Percentiles rank a stretch among this genome's conserved stretches.
phyloP scores from a whole-genome alignment of 1,140 invertebrate species.

The Aethina tumida region DNA sequence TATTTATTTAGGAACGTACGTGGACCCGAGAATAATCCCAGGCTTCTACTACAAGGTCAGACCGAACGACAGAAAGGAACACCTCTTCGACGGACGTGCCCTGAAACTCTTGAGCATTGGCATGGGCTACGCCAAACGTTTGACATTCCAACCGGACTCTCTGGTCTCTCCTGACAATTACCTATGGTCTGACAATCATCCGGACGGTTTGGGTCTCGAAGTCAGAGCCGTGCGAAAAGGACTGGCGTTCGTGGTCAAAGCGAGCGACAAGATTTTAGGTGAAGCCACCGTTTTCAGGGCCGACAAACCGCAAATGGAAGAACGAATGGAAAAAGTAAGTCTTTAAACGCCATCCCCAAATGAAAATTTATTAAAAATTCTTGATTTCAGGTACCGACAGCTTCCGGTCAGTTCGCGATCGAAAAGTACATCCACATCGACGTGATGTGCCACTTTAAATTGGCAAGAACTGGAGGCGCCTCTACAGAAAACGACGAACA shows the following conservation, averaged over 20 bases:
- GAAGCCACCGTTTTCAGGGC: slow-evolving; percentile 52
- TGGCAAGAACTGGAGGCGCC: slow-evolving; percentile 45
- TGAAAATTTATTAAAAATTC: slow-evolving; percentile 7
- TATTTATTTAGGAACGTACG: slow-evolving; percentile 51
- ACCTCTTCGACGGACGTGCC: slow-evolving; percentile 54
- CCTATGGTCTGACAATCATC: slow-evolving; percentile 71
- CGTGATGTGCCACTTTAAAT: slow-evolving; percentile 51
- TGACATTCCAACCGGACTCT: slow-evolving; percentile 60
- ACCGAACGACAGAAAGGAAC: slow-evolving; percentile 47
- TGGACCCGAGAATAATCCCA: slow-evolving; percentile 61
- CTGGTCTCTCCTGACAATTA: slow-evolving; percentile 55
- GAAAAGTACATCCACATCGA: slow-evolving; percentile 55
- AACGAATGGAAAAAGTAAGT: slow-evolving; percentile 45
- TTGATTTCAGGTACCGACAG: slow-evolving; percentile 17
- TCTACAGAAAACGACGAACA: slow-evolving; percentile 46
- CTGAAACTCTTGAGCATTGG: slow-evolving; percentile 55
- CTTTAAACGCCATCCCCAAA: neutral
- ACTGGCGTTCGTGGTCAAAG: slow-evolving; percentile 52
- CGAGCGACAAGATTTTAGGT: slow-evolving; percentile 46
- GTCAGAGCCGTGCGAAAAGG: slow-evolving; percentile 52
- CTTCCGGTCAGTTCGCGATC: slow-evolving; percentile 39
- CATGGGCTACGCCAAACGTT: slow-evolving; percentile 64
- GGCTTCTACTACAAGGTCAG: slow-evolving; percentile 65
- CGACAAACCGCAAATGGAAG: slow-evolving; percentile 51
- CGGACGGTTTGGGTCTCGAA: slow-evolving; percentile 61